These are phyloP conservation scores for Oceanodroma leucorhoa DNA, from an alignment of 2,797 vertebrate species.

Conservation along the genomic window DNA sequence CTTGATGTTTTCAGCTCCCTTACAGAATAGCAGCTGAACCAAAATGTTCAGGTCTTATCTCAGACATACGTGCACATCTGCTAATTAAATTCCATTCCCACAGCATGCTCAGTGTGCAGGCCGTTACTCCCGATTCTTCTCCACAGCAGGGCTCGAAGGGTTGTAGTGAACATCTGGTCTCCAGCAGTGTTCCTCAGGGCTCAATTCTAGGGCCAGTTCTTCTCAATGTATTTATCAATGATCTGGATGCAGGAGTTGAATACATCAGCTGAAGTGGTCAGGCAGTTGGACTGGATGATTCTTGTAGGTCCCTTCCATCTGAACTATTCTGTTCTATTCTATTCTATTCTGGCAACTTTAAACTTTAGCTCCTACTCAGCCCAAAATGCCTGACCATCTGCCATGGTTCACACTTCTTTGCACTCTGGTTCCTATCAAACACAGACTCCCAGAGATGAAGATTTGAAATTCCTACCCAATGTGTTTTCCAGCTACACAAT, in stretches of 20 bases:
- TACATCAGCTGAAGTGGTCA: background rate
- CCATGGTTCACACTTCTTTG: background rate
- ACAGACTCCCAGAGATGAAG: background rate
- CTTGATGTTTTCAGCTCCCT: too few relatives aligned
- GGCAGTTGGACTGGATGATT: too few relatives aligned
- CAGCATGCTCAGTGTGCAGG: too few relatives aligned
- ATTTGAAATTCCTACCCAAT: background rate
- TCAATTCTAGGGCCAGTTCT: background rate
- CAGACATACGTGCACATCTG: too few relatives aligned
- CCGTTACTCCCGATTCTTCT: too few relatives aligned
- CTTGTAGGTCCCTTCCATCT: too few relatives aligned
- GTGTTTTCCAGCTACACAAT: background rate
- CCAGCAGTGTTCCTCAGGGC: background rate
- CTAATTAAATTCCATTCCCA: too few relatives aligned
- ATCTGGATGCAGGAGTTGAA: background rate
- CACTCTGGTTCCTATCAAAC: background rate
- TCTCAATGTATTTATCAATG: background rate
- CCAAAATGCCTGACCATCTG: background rate
- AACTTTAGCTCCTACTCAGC: background rate
- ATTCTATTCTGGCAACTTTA: background rate
- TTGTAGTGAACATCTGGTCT: background rate
- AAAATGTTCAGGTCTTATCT: too few relatives aligned
- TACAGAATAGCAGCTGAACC: too few relatives aligned
- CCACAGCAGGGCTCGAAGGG: background rate
- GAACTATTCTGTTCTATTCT: too few relatives aligned